Evolutionary conservation across 2,888 invertebrate species (phyloP), one percentile per base, ranked within the genome.

Genomic region (Helicoverpa assulta): DNA sequence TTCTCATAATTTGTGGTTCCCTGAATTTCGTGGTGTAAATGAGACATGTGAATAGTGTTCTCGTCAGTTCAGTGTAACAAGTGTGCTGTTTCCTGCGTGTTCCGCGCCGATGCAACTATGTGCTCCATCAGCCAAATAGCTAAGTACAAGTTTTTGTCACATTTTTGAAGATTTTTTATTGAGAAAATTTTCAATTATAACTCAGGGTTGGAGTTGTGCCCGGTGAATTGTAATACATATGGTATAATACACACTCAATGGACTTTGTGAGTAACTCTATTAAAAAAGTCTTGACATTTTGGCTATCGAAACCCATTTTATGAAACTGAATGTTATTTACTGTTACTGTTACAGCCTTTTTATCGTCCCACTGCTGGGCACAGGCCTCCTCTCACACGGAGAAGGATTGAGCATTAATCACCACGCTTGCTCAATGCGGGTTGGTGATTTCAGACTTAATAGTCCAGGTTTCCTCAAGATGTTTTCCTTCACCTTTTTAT

Each of bases 61-160:
- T 53, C 70, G 64, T 78, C 67, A 70, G 57, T 73, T 73, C 81
- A 60, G 33, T 19, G 29, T 29, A 43, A 78, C 65, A 73, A 68
- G 59, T 47, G 47, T 40, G 67, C 50, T 47, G 47, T 69, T 81
- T 79, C 80, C 84, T 76, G 73, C 52, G 53, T n/a, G 76, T 73
- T 74, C 69, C 81, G 60, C 84, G 58, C 70, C 67, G 37, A 60
- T 81, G 81, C 69, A 82, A 83, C 63, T 82, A 81, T 83, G 67
- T 53, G 66, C 55, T 52, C 12, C 52, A 50, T 19, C 37, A 18
- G 80, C 82, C 82, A 83, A 82, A 68, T 63, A 50, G 40, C 60
- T 51, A n/a, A n/a, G n/a, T n/a, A 61, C 21, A n/a, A 47, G 69
- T 67, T 76, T 69, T 65, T 73, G 50, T 26, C 43, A 67, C 61